Conservation (phyloP, 2,113 vertebrate genomes). For the Anarhynchus alexandrinus region DNA sequence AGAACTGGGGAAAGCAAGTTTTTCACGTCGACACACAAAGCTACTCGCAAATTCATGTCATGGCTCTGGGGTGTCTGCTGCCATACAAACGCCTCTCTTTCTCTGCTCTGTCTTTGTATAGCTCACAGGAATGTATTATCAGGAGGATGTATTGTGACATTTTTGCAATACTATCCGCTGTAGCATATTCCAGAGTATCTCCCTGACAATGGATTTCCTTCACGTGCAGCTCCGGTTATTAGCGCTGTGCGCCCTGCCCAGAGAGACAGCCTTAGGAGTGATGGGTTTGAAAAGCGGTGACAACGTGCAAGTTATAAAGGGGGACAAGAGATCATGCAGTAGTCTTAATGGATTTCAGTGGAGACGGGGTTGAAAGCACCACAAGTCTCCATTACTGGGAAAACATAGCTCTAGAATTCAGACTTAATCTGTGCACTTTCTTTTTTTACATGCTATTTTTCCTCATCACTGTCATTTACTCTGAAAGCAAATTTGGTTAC, state of each 20-base stretch:
- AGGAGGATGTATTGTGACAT: conserved; percentile 16
- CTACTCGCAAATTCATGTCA: neutral
- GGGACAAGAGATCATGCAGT: neutral
- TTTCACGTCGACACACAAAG: neutral
- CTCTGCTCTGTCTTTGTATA: neutral
- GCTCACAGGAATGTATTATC: conserved; percentile 19
- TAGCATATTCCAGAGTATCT: neutral
- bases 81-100: neutral
- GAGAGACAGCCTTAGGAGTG: neutral
- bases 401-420: neutral
- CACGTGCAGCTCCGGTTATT: neutral
- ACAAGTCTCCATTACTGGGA: neutral
- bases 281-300: conserved; percentile 10
- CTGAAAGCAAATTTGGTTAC: neutral
- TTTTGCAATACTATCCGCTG: neutral
- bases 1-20: neutral
- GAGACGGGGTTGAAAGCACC: neutral
- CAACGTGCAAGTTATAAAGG: neutral
- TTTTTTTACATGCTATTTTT: neutral
- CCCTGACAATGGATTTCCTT: conserved; percentile 24
- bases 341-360: neutral
- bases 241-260: neutral
- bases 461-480: neutral
- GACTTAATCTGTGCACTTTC: neutral
- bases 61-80: neutral